Evolutionary conservation across 2,797 vertebrate species (phyloP), one percentile per base, ranked within the genome.

Genomic region (Chaenodraco wilsoni): DNA sequence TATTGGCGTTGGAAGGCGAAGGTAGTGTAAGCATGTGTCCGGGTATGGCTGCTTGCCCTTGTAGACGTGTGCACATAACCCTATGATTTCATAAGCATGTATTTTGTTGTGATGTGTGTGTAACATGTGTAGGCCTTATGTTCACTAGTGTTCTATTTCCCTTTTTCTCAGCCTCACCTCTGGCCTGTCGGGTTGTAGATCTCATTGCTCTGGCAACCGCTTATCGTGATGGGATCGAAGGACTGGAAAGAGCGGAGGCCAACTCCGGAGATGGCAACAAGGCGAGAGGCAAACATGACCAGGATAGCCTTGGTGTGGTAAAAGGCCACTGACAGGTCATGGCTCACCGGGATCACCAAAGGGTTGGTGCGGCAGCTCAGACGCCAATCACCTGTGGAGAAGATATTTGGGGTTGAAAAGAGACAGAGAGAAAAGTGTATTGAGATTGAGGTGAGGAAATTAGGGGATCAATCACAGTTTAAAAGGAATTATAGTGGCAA

Each of bases 301-400:
- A 96, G 94, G 77, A 99, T 96, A 40, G 96, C 95, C 89, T 95
- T 96, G 81, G 97, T 99, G 92, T 96, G 96, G 94, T 98, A 99
- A 94, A 99, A 99, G 82, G 97, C 96, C 89, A 95, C 93, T 61
- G 97, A 98, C 89, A 99, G 95, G 95, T 99, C 98, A 74, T 99
- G 97, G 94, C 95, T 96, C 92, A 99, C 97, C 1, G 98, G 97
- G 90, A 99, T 97, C 91, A 99, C 96, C 94, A 99, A 85, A 64
- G 98, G 98, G 94, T 99, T 99, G 86, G 96, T 98, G 81, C 98
- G 94, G 94, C 98, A 99, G 95, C 97, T 99, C 90, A 99, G 92
- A 74, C 96, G 95, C 92, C 97, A 97, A 83, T 97, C 94, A 76
- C 98, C 98, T 99, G 88, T 83, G 84, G 60, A 72, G 60, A 67